A percentile compares a stretch with the other conserved stretches of the same genome.
phyloP scores from a whole-genome alignment of 2,888 invertebrate genomes.

The Atethmia centrago region DNA sequence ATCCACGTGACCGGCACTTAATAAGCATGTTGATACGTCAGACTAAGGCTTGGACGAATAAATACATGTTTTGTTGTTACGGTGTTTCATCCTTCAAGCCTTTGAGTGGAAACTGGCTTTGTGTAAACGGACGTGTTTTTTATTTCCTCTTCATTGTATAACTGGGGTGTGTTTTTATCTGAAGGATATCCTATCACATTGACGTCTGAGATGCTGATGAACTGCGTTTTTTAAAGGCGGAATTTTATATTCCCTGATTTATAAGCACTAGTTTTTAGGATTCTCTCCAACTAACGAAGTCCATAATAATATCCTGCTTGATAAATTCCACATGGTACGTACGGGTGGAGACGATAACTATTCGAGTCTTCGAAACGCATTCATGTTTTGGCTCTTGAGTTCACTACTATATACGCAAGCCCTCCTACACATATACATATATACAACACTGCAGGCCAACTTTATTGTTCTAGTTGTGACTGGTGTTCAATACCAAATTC shows the following conservation, averaged over 20 bases:
- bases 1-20: conserved; percentile 52
- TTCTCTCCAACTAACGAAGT: background rate
- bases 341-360: background rate
- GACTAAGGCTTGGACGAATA: conserved; percentile 33
- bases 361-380: background rate
- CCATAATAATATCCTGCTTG: background rate
- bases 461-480: too few relatives aligned
- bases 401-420: background rate
- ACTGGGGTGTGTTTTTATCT: background rate
- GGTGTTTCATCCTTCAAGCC: conserved; percentile 5
- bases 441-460: too few relatives aligned
- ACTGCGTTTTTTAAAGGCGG: background rate
- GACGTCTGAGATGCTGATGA: background rate
- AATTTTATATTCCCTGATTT: background rate
- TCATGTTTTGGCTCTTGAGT: background rate
- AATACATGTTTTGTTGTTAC: conserved; percentile 32
- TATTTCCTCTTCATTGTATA: background rate
- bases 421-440: too few relatives aligned
- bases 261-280: background rate
- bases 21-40: conserved; percentile 52
- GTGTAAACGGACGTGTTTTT: background rate
- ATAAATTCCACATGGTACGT: background rate
- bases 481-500: too few relatives aligned
- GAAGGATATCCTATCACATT: too few relatives aligned
- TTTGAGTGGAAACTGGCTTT: conserved; percentile 1